Base-by-base conservation (phyloP, 2,888 invertebrate species). In the Hecatera dysodea region DNA sequence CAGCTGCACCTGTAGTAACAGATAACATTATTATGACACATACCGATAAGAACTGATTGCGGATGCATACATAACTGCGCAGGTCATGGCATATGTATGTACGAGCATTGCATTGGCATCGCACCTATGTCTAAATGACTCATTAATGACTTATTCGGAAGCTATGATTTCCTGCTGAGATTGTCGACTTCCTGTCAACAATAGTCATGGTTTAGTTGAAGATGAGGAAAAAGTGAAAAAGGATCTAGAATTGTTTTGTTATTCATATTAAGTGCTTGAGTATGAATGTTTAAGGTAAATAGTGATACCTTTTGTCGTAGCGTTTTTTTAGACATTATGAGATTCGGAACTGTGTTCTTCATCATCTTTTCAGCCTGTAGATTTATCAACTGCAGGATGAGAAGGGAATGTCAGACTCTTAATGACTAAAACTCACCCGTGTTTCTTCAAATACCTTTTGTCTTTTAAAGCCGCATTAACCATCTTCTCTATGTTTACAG, bases 131-230 rank as follows among this genome's bases (percentile, higher is more conserved):
- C 22, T 59, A 74, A 66, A 72, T 84, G 72, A 84, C 9, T 84
- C 83, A 84, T 67, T 78, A 76, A 63, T 85, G 80, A 85, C 75
- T 78, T 67, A 80, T 85, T 85, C 75, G 78, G 82, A 85, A 83
- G 80, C 67, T 61, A 48, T 62, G 60, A 60, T 70, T 82, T 85
- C 83, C 85, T 74, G 78, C 27, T 71, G 27, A 50, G 62, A 72
- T 73, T 79, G 48, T 24, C 15, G 9, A 57, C 60, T 78, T 80
- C 75, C 78, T 75, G 66, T 59, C 67, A 53, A 67, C 39, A 68
- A 50, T 76, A 61, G 19, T 64, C 77, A 67, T 52, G 19, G 5
- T 17, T 60, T 72, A 56, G 15, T 60, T 12, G 50, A 75, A 64
- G 71, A 71, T 78, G 56, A 46, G 29, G 44, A 56, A 61, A 24